Evolutionary conservation across 37 sponge, comb jelly and placozoan genomes (phyloP), one percentile per base, ranked within the genome.

Genomic region (Ephydatia muelleri): DNA sequence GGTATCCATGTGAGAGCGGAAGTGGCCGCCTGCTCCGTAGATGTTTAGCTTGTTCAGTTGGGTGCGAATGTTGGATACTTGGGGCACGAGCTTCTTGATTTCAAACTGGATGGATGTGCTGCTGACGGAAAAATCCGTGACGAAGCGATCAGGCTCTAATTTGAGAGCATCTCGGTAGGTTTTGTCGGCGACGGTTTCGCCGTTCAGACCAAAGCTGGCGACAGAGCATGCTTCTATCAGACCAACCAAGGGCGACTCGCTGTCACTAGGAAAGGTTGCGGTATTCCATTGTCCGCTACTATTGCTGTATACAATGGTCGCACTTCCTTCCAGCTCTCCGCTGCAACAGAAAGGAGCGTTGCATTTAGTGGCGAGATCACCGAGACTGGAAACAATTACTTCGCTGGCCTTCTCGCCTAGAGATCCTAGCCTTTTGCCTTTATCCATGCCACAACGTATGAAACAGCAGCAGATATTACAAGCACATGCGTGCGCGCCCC

Each of bases 161-260:
- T 36, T 70, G 22, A 38, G n/a, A 26, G 86, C 79, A 85, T 79
- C 73, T 47, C 86, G 86, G 57, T 87, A 87, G 67, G 27, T 81
- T n/a, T 35, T 57, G 80, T 82, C 82, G 40, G 82, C 81, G 40
- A 87, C 82, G 23, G 13, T 32, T 28, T 82, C 16, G 57, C 27
- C 65, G 4, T 38, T 68, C 21, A 49, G 0, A 23, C 88, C 82
- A 76, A 87, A 81, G 38, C 88, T 86, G 23, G 87, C 80, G 12
- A 81, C 67, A 19, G 86, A 85, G 31, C 79, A 64, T 28, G 75
- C 49, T 2, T 83, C 64, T 8, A 83, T 25, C 22, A 83, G 76
- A n/a, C 74, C n/a, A 16, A 22, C 34, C 23, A 73, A 28, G 21
- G 11, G 75, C 4, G 84, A 33, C 19, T 73, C 75, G 27, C 65